phyloP scores from a whole-genome alignment of 2,797 vertebrate species.

The Clarias pachynema region DNA sequence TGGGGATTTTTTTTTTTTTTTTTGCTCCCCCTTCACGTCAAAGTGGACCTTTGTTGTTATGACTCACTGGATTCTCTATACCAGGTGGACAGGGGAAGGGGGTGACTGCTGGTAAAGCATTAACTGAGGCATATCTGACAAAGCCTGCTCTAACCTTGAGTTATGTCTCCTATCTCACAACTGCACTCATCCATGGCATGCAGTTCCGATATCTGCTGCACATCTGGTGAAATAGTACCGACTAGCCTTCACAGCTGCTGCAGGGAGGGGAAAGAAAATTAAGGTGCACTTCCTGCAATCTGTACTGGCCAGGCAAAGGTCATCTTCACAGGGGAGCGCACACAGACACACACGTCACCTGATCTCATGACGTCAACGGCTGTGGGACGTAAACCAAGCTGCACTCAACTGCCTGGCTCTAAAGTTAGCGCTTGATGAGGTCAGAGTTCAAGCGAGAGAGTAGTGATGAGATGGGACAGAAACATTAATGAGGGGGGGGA shows the following conservation, averaged over 20 bases:
- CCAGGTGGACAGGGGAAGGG: conserved; percentile 27
- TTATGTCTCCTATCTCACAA: conserved; percentile 56
- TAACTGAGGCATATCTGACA: conserved; percentile 55
- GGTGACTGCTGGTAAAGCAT: conserved; percentile 51
- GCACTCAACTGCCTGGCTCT: conserved; percentile 22
- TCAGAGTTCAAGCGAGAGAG: conserved; percentile 24
- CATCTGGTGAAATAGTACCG: conserved; percentile 61
- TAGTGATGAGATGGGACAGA: not conserved
- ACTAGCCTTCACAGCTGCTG: conserved; percentile 47
- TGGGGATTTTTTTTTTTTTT: not conserved
- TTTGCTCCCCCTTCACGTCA: conserved; percentile 8
- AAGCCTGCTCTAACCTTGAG: conserved; percentile 58
- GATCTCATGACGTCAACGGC: conserved; percentile 42
- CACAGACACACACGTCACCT: conserved; percentile 50
- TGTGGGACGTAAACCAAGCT: conserved; percentile 47
- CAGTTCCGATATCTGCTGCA: conserved; percentile 56
- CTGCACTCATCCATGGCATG: conserved; percentile 56
- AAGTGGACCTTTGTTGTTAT: conserved; percentile 37
- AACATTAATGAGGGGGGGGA: not conserved
- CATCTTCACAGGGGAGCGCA: conserved; percentile 51
- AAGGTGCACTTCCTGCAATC: conserved; percentile 60
- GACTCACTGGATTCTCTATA: conserved; percentile 37
- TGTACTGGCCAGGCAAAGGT: conserved; percentile 48
- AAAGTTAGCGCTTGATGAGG: conserved; percentile 43
- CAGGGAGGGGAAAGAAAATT: conserved; percentile 49